Percentiles rank a stretch among this genome's conserved stretches.
Conservation (phyloP, 2,888 invertebrate species). For the Seira sanloemensis region DNA sequence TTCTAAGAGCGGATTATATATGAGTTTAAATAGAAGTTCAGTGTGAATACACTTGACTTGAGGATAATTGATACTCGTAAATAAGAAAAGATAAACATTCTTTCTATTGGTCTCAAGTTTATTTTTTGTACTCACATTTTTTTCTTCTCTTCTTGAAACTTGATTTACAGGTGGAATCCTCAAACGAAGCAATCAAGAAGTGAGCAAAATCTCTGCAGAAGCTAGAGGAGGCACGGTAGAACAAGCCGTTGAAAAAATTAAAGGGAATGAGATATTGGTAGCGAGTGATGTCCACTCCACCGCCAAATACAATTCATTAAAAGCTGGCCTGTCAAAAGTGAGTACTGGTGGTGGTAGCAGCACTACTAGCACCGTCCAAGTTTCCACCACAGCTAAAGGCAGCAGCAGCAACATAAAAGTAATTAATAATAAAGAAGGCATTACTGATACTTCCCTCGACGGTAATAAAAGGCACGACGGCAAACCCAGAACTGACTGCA, state of each 20-base stretch:
- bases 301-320: slow-evolving; percentile 60
- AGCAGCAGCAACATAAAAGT: slow-evolving; percentile 38
- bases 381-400: slow-evolving; percentile 43
- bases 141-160: slow-evolving; percentile 32
- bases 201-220: slow-evolving; percentile 39
- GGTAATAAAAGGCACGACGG: slow-evolving; percentile 32
- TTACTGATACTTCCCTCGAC: slow-evolving; percentile 26
- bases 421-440: slow-evolving; percentile 52
- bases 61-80: slow-evolving; percentile 13
- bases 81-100: slow-evolving; percentile 9
- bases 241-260: slow-evolving; percentile 59
- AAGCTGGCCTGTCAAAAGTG: slow-evolving; percentile 54
- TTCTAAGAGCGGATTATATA: too few relatives aligned
- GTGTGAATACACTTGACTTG: too few relatives aligned
- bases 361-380: slow-evolving; percentile 5
- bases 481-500: slow-evolving; percentile 23
- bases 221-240: slow-evolving; percentile 40
- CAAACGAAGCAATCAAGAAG: slow-evolving; percentile 36
- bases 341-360: slow-evolving; percentile 27
- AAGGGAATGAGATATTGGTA: slow-evolving; percentile 53
- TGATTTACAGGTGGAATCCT: slow-evolving; percentile 46
- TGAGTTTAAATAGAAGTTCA: too few relatives aligned
- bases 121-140: slow-evolving; percentile 15
- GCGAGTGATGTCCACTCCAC: slow-evolving; percentile 51
- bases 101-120: neutral